Evolutionary conservation across 2,113 vertebrate species (phyloP).

Genomic region (Oreochromis spilurus): DNA sequence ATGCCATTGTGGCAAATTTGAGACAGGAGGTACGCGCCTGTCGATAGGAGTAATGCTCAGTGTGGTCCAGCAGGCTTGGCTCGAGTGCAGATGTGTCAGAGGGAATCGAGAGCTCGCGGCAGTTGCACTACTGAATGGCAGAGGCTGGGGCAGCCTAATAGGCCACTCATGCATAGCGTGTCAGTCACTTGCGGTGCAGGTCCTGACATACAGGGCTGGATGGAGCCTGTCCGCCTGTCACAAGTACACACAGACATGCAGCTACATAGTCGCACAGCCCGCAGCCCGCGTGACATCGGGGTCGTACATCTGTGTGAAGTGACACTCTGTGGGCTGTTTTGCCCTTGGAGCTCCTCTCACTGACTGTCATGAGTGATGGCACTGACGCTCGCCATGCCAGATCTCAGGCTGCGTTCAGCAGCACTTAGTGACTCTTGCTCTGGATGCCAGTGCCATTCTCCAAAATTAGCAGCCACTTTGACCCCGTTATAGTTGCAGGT

Average conservation of each 20-base stretch:
- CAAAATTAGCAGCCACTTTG: slow-evolving; percentile 42
- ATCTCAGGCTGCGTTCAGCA: not conserved
- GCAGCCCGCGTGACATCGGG: not conserved
- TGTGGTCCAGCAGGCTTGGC: slow-evolving; percentile 21
- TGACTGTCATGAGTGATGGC: slow-evolving; percentile 15
- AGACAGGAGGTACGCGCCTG: slow-evolving; percentile 27
- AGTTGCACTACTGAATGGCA: not conserved
- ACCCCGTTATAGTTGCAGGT: slow-evolving; percentile 35
- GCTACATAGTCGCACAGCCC: not conserved
- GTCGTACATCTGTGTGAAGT: not conserved
- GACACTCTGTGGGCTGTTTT: not conserved
- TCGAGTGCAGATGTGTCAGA: slow-evolving; percentile 40
- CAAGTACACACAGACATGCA: slow-evolving; percentile 2
- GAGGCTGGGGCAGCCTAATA: slow-evolving; percentile 26
- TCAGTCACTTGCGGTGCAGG: slow-evolving; percentile 35
- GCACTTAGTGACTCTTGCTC: not conserved
- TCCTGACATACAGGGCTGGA: slow-evolving; percentile 27
- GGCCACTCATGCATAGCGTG: slow-evolving; percentile 31
- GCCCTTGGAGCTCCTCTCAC: slow-evolving; percentile 6
- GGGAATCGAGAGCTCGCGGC: slow-evolving; percentile 25
- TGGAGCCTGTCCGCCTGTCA: slow-evolving; percentile 14
- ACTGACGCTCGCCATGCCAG: not conserved
- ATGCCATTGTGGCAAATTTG: slow-evolving; percentile 28
- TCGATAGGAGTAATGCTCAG: slow-evolving; percentile 45
- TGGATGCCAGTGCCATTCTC: not conserved